Base-by-base conservation (phyloP, 1,140 invertebrate species). In the Brachionus koreanus region DNA sequence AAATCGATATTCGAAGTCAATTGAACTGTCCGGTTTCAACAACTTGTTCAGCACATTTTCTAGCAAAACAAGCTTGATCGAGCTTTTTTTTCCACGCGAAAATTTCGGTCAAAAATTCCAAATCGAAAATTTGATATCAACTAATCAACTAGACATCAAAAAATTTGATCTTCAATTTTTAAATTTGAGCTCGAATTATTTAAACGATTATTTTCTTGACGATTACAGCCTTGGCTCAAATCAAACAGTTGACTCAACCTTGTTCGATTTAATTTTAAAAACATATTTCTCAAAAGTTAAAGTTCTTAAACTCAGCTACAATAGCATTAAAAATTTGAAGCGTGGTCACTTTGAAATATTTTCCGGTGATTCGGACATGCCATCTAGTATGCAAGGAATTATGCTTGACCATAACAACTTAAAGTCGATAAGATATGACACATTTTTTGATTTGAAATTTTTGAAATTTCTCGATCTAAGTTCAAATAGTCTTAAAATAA, bases 381-480 rank as follows among this genome's bases (percentile, higher is more conserved):
- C 69, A 13, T 46, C 69, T 13, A 65, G 19, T 12, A 12, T 79
- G 33, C 29, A 79, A 61, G 29, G 25, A n/a, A 25, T 79, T 42
- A 42, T 79, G 23, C n/a, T 79, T 7, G 33, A 61, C 23, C 9
- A 37, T 9, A 79, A 79, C 57, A 23, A 65, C 16, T 23, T 79
- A 19, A 42, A 12, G 4, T 29, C 13, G 3, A 16, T 79, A 23
- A 35, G 25, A 57, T 33, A 79, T 13, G 76, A 79, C 49, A 43
- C 76, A 10, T 79, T 79, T 65, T 79, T 61, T 43, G 76, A 43
- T 43, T 65, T 79, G 6, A 79, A 39, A 39, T 37, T 33, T 37
- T 43, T 79, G 6, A 79, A 79, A 61, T 79, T 42, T 79, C 33
- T 79, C 10, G 76, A 79, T 16, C 23, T 79, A 25, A 79, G 76